Conservation (phyloP, 2,113 vertebrate genomes). For the Monopterus albus region DNA sequence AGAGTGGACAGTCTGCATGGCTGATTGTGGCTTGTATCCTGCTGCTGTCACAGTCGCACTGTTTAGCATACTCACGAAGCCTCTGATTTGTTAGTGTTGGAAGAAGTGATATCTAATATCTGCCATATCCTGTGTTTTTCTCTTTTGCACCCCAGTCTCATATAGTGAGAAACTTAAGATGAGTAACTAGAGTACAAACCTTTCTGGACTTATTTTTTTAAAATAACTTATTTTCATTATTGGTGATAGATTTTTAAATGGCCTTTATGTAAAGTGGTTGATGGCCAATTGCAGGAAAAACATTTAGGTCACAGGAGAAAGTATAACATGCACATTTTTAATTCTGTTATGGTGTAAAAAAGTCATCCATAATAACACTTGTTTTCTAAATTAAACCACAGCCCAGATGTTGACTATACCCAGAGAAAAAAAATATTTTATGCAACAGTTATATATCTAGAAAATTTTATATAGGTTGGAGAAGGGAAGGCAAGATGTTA, state of each 20-base stretch:
- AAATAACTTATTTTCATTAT: too few relatives aligned
- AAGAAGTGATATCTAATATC: background rate
- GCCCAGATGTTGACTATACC: constrained; percentile 9
- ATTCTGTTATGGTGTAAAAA: background rate
- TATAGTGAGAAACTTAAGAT: constrained; percentile 16
- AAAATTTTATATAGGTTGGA: too few relatives aligned
- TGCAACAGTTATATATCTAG: too few relatives aligned
- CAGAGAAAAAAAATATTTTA: too few relatives aligned
- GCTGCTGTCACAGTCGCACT: constrained; percentile 37
- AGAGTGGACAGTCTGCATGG: background rate
- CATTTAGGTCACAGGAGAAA: too few relatives aligned
- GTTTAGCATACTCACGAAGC: constrained; percentile 27
- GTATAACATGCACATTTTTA: constrained; percentile 3
- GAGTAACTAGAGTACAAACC: background rate
- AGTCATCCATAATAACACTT: background rate
- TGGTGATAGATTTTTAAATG: too few relatives aligned
- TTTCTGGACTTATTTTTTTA: too few relatives aligned
- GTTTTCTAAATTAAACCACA: constrained; percentile 29
- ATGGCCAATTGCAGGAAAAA: too few relatives aligned
- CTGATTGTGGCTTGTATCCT: constrained; percentile 30
- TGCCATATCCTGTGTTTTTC: background rate
- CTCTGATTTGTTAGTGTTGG: background rate
- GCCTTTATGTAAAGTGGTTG: background rate
- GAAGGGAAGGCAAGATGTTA: too few relatives aligned
- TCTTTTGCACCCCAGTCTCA: background rate